phyloP scores from a whole-genome alignment of 2,888 invertebrate species.

The Punctoribates punctum region DNA sequence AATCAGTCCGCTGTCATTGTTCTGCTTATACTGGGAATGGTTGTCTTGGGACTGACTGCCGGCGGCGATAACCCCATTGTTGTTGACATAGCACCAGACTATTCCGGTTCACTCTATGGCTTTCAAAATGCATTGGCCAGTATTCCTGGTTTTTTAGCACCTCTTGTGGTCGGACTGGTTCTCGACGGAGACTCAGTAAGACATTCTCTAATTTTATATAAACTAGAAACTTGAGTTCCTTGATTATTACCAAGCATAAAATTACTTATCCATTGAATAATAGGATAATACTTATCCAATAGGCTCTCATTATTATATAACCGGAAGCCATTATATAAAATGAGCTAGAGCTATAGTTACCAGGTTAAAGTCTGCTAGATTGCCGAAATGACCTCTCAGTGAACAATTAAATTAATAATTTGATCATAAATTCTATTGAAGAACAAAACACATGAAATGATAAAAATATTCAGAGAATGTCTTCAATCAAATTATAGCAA shows the following conservation, averaged over 20 bases:
- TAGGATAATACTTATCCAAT: neutral
- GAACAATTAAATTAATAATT: too few species aligned
- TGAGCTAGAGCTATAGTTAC: too few species aligned
- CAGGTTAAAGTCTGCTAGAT: too few species aligned
- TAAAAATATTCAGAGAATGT: too few species aligned
- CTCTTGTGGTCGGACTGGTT: slow-evolving; percentile 48
- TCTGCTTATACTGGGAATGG: slow-evolving; percentile 47
- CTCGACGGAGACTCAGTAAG: slow-evolving; percentile 44
- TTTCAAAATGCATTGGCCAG: slow-evolving; percentile 46
- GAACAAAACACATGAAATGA: too few species aligned
- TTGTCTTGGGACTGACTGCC: slow-evolving; percentile 59
- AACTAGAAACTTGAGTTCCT: neutral
- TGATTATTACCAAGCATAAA: neutral
- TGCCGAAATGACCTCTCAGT: too few species aligned
- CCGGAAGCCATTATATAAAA: too few species aligned
- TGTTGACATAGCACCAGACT: slow-evolving; percentile 48
- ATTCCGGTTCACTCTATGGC: slow-evolving; percentile 48
- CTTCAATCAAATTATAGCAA: too few species aligned
- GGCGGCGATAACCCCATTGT: slow-evolving; percentile 48
- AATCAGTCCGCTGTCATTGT: slow-evolving; percentile 44
- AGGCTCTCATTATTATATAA: too few species aligned
- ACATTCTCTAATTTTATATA: neutral
- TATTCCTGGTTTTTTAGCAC: slow-evolving; percentile 47
- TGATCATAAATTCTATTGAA: too few species aligned
- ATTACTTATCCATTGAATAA: neutral